Evolutionary conservation across 2,888 invertebrate genomes (phyloP).

Genomic region (Dorcus hopei): DNA sequence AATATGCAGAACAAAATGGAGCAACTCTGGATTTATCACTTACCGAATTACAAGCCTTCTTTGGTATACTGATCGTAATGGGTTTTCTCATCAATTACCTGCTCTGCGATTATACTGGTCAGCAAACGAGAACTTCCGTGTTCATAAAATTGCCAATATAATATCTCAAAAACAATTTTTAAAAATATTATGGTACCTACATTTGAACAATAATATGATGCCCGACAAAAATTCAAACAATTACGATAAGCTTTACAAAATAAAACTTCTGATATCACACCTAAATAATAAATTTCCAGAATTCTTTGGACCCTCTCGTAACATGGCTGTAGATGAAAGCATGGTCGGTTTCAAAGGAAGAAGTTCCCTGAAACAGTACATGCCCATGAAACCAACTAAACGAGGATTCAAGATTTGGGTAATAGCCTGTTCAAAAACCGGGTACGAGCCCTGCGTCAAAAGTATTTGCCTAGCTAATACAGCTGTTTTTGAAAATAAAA

Average conservation of each 20-base stretch:
- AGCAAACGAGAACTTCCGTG: not conserved
- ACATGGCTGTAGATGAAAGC: conserved; percentile 16
- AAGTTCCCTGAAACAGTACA: conserved; percentile 24
- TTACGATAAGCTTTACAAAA: conserved; percentile 28
- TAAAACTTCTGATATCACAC: conserved; percentile 20
- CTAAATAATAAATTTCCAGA: conserved; percentile 13
- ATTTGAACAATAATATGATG: not conserved
- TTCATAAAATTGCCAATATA: not conserved
- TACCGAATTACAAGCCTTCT: not conserved
- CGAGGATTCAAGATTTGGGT: conserved; percentile 28
- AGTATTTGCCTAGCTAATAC: too few relatives aligned
- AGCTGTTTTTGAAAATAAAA: too few relatives aligned
- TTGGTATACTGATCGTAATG: conserved; percentile 1
- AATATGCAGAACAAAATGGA: not conserved
- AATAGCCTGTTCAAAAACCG: conserved; percentile 23
- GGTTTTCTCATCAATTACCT: conserved; percentile 2
- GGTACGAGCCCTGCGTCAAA: too few relatives aligned
- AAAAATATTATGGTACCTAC: conserved; percentile 1
- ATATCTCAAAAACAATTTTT: not conserved
- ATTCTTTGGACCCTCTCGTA: conserved; percentile 10
- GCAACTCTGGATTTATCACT: not conserved
- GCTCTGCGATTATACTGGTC: not conserved
- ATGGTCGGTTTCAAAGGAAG: conserved; percentile 21
- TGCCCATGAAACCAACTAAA: conserved; percentile 27
- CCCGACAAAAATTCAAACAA: not conserved